Base-by-base conservation (phyloP, 2,113 vertebrate species). In the Thomomys bottae region DNA sequence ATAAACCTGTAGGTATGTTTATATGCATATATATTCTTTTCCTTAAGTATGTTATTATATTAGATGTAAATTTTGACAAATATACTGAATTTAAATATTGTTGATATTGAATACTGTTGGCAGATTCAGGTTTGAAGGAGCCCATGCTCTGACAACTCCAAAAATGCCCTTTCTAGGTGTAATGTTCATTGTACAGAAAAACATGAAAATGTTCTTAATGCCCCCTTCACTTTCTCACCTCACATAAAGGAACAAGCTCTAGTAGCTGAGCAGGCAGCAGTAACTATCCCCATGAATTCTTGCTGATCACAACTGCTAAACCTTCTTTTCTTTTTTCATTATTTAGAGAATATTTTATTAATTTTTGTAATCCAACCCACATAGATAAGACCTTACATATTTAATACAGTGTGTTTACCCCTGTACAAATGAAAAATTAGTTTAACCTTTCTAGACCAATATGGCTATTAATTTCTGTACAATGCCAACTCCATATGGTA, bases 161-260 rank as follows among this genome's bases (percentile, higher is more conserved):
- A 14, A 30, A 72, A 83, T 30, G 2, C 11, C 36, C 0, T 67
- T 5, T 9, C 9, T 75, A 36, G 15, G 15, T 63, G 6, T 36
- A 23, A 36, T 77, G n/a, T 38, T 84, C 28, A 68, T 84, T 28
- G 73, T 82, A 61, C 5, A 82, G 68, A 93, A 75, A 71, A 42
- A 72, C 8, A 36, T 59, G 11, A 54, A 12, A 83, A 67, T 12
- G 12, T 68, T 57, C 30, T 11, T 67, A 54, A 64, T 49, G 40
- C 34, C 61, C n/a, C 3, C 14, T 42, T 36, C 9, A 7, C 59
- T 87, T 76, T 49, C 17, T 3, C 6, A 0, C 26, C 26, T 77
- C 81, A 61, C 1, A 36, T 17, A 2, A 42, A 80, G n/a, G 36
- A 32, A 81, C 49, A 76, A 32, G 7, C 24, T 67, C 81, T 32